Evolutionary conservation across 2,797 vertebrate genomes (phyloP), one percentile per base, ranked within the genome.

Genomic region (Nothura maculosa): DNA sequence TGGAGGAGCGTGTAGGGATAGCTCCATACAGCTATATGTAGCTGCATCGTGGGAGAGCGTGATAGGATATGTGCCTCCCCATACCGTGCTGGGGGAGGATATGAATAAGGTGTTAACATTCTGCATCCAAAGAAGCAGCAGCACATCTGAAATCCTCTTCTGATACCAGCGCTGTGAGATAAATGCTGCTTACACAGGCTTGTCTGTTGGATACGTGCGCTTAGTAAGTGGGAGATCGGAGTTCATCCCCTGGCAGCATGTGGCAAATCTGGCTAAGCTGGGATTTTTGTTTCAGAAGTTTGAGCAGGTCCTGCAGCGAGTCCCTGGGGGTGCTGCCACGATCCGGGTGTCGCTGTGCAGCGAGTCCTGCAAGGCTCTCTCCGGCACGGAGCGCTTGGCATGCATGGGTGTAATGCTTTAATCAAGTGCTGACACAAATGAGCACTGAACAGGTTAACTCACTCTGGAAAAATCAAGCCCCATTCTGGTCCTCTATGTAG

Each of bases 351-450:
- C 78, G 81, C 30, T 5, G 2, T 48, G 68, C 81, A 25, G 66
- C 12, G 87, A 96, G 85, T 90, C 88, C 88, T 61, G 76, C 64
- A 70, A 60, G 63, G 9, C 67, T 75, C 72, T 78, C 63, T 83
- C 75, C 34, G 89, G 79, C 85, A 70, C 1, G 1, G 58, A 89
- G 57, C 52, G n/a, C 84, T 96, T 90, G 79, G 55, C 80, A 67
- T 80, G 64, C 36, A 84, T 73, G 81, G 82, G 57, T 79, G 92
- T 92, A 95, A 92, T 93, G 89, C 87, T 79, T 77, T 95, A 70
- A 94, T 69, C 89, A 87, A 89, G 82, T n/a, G 40, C 32, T 67
- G 83, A 70, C 28, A 60, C 55, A 75, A 94, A 87, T 47, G 74
- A 96, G 76, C 87, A 74, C 1, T 67, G 70, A 92, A 70, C 47